Evolutionary conservation across 2,113 vertebrate species (phyloP).

Genomic region (Entelurus aequoreus): DNA sequence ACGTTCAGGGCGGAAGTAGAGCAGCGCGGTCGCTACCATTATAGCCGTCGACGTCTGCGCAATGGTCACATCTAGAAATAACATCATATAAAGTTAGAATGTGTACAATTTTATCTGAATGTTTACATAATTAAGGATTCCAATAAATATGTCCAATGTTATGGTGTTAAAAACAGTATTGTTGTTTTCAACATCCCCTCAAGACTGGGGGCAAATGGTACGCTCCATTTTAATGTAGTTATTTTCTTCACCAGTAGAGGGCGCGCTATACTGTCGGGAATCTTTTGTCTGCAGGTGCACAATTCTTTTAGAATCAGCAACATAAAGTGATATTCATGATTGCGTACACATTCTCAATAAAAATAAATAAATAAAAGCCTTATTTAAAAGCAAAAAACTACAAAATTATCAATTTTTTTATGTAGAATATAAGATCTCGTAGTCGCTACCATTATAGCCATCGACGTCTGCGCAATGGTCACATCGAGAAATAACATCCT

Average conservation of each 20-base stretch:
- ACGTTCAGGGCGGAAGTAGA: constrained; percentile 27
- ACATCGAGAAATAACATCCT: neutral
- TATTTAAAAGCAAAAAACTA: too few relatives aligned
- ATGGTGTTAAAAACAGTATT: too few relatives aligned
- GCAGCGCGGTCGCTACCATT: constrained; percentile 18
- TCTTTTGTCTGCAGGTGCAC: neutral
- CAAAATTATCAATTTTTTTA: too few relatives aligned
- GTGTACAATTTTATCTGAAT: neutral
- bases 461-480: neutral
- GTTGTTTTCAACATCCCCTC: neutral
- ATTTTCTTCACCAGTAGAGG: constrained; percentile 7
- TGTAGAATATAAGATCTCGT: too few relatives aligned
- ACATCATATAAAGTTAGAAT: neutral
- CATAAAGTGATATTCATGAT: too few relatives aligned
- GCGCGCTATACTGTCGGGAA: neutral
- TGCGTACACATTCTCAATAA: too few relatives aligned
- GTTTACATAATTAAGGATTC: fast-evolving
- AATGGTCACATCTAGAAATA: fast-evolving
- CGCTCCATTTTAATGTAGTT: constrained; percentile 5
- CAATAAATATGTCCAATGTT: fast-evolving
- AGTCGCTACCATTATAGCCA: constrained; percentile 29
- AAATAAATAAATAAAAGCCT: too few relatives aligned
- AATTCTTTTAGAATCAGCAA: too few relatives aligned
- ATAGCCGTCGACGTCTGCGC: neutral
- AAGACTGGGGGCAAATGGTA: constrained; percentile 21